These are phyloP conservation scores for Drosophila sechellia DNA, from an alignment of 1,140 invertebrate species.

Conservation along the genomic window DNA sequence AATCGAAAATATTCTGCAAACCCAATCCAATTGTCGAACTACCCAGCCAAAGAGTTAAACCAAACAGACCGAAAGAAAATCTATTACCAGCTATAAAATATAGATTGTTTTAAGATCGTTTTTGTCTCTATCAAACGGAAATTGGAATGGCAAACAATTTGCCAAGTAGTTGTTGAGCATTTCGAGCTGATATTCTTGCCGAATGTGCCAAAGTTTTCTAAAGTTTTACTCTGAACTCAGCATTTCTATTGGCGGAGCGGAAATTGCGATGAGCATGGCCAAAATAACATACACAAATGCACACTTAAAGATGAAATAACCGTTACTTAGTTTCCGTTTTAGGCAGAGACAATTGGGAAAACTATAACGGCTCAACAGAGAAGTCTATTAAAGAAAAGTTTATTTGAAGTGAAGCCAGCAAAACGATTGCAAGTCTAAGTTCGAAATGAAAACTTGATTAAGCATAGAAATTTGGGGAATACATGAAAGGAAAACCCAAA, in stretches of 20 bases:
- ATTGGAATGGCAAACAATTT: conserved; percentile 74
- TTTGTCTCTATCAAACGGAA: conserved; percentile 60
- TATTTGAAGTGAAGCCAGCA: conserved; percentile 37
- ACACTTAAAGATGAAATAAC: conserved; percentile 50
- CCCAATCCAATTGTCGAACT: neutral
- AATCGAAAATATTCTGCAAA: neutral
- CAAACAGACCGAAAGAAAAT: conserved; percentile 16
- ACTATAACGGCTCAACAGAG: conserved; percentile 19
- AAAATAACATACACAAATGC: conserved; percentile 36
- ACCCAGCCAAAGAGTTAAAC: neutral
- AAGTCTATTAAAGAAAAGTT: conserved; percentile 60
- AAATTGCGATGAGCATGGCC: conserved; percentile 62
- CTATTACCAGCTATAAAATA: conserved; percentile 49
- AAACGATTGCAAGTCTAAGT: conserved; percentile 7
- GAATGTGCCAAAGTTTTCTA: conserved; percentile 42
- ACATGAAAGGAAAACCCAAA: neutral
- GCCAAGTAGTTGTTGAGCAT: conserved; percentile 71
- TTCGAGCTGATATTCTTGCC: conserved; percentile 48
- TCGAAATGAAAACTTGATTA: neutral
- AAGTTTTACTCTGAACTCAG: conserved; percentile 38
- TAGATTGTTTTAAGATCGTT: conserved; percentile 54
- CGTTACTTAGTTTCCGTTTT: conserved; percentile 71
- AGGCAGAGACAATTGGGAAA: conserved; percentile 34
- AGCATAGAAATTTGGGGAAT: neutral
- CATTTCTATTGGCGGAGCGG: conserved; percentile 45